phyloP scores from a whole-genome alignment of 2,888 invertebrate species.

The Calliphora vomitoria region DNA sequence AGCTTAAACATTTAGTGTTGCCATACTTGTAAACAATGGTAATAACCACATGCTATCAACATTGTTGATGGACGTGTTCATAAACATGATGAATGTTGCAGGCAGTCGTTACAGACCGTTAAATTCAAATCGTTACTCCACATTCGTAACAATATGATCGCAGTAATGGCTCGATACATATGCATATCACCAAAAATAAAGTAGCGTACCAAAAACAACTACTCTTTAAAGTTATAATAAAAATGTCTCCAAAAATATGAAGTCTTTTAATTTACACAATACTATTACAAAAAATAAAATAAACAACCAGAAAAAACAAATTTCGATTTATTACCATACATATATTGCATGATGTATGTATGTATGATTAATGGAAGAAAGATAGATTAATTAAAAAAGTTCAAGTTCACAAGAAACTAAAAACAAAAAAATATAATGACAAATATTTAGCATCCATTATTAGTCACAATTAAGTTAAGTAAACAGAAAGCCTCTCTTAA shows the following conservation, averaged over 20 bases:
- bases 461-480: constrained; percentile 25
- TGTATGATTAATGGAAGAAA: constrained; percentile 8
- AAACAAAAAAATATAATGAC: constrained; percentile 10
- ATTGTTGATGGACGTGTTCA: no score
- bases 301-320: background rate
- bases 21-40: no score
- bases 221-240: background rate
- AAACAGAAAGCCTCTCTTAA: background rate
- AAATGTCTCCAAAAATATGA: background rate
- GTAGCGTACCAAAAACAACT: background rate
- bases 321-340: background rate
- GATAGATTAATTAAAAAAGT: constrained; percentile 46
- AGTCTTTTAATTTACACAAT: background rate
- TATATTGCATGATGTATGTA: no score
- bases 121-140: no score
- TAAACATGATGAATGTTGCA: no score
- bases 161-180: no score
- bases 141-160: no score
- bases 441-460: constrained; percentile 33
- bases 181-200: background rate
- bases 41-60: no score
- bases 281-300: background rate
- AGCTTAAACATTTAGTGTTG: no score
- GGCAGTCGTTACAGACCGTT: no score
- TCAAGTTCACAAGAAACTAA: constrained; percentile 49